Evolutionary conservation across 1,140 invertebrate species (phyloP).

Genomic region (Phthorimaea operculella): DNA sequence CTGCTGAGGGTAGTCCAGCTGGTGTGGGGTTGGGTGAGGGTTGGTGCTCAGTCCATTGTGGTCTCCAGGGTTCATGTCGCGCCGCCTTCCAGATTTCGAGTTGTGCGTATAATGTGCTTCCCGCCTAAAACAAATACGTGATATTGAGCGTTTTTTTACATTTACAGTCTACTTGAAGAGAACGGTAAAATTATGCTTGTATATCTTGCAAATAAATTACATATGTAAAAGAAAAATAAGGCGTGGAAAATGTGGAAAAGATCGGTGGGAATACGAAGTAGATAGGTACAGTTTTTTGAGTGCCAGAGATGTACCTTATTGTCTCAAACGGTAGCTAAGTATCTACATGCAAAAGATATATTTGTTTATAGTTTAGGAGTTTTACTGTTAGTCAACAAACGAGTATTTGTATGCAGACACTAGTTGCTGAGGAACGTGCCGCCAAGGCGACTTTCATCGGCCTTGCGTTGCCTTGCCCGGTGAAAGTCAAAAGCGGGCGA

Average conservation of each 20-base stretch:
- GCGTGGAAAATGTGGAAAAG: too few species aligned
- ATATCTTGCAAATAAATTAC: too few species aligned
- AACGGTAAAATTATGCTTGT: too few species aligned
- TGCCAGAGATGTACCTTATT: too few species aligned
- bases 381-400: constrained; percentile 14
- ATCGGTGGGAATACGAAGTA: too few species aligned
- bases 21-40: constrained; percentile 49
- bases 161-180: too few species aligned
- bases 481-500: constrained; percentile 45
- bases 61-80: constrained; percentile 59
- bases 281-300: too few species aligned
- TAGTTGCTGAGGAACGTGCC: constrained; percentile 12
- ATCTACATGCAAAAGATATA: too few species aligned
- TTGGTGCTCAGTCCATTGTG: constrained; percentile 45
- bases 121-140: constrained; percentile 73
- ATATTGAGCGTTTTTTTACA: too few species aligned
- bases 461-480: constrained; percentile 20
- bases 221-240: too few species aligned
- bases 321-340: too few species aligned
- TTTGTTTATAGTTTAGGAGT: not conserved
- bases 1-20: constrained; percentile 43
- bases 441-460: constrained; percentile 44
- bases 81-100: constrained; percentile 93
- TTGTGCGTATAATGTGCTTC: constrained; percentile 86
- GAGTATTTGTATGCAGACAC: constrained; percentile 39